phyloP scores from a whole-genome alignment of 2,797 vertebrate species.

The Acipenser ruthenus region DNA sequence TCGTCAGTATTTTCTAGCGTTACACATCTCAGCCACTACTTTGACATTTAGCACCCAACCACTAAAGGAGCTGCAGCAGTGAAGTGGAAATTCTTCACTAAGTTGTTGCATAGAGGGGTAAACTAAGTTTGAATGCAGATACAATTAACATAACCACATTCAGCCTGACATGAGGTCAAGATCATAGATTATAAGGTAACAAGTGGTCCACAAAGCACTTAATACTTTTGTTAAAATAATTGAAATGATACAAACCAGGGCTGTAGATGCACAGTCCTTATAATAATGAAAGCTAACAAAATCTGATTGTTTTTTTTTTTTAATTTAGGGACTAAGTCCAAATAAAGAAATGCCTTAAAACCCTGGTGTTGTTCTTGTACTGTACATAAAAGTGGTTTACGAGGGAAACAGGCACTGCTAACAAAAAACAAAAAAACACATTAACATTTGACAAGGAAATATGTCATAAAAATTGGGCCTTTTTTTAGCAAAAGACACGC shows the following conservation, averaged over 20 bases:
- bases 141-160: constrained; percentile 40
- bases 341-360: too few species aligned
- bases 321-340: too few species aligned
- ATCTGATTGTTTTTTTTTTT: too few species aligned
- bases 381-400: constrained; percentile 2
- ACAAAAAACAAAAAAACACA: background rate
- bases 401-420: constrained; percentile 1
- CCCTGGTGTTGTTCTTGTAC: too few species aligned
- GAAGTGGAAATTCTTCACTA: constrained; percentile 27
- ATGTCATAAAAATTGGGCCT: background rate
- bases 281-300: background rate
- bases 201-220: too few species aligned
- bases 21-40: constrained; percentile 25
- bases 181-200: background rate
- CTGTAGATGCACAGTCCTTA: too few species aligned
- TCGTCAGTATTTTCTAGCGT: constrained; percentile 45
- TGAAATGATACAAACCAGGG: background rate
- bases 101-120: constrained; percentile 4
- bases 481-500: background rate
- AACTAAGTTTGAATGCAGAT: constrained; percentile 7
- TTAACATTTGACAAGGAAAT: background rate
- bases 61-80: constrained; percentile 38
- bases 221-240: background rate
- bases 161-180: constrained; percentile 39
- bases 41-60: constrained; percentile 34